Conservation (phyloP, 2,113 vertebrate species). For the Tringa solitaria region DNA sequence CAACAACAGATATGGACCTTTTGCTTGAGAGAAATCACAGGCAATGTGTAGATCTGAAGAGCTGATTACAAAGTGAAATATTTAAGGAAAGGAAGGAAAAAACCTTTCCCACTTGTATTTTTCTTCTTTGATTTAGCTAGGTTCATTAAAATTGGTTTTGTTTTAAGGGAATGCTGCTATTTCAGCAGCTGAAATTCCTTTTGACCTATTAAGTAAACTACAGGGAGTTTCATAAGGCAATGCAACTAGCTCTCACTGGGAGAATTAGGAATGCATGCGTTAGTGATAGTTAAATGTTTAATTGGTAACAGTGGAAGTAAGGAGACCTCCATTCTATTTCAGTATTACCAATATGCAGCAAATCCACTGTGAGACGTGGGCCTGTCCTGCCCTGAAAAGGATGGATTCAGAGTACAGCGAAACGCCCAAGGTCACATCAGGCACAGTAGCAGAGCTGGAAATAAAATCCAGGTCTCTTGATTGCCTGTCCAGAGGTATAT, state of each 20-base stretch:
- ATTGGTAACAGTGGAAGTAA: background rate
- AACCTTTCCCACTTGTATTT: background rate
- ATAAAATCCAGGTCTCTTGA: conserved; percentile 42
- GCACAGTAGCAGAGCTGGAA: background rate
- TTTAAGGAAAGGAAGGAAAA: background rate
- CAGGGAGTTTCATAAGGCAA: conserved; percentile 19
- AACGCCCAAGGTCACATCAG: conserved; percentile 9
- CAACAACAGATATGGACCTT: background rate
- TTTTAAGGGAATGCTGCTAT: background rate
- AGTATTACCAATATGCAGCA: background rate
- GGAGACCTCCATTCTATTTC: background rate
- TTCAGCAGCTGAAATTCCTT: conserved; percentile 41
- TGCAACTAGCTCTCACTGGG: background rate
- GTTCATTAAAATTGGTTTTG: conserved; percentile 20
- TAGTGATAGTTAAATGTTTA: conserved; percentile 45
- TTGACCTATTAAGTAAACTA: conserved; percentile 55
- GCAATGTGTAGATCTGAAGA: background rate
- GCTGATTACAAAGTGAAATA: background rate
- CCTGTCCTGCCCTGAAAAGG: background rate
- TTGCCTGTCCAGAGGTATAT: conserved; percentile 26
- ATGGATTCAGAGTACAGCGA: background rate
- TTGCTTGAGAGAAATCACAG: background rate
- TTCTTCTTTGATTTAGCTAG: conserved; percentile 13
- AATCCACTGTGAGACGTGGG: background rate
- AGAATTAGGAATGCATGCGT: conserved; percentile 8